Evolutionary conservation across 2,888 invertebrate species (phyloP), one percentile per base, ranked within the genome.

Genomic region (Allolobophora icterica): DNA sequence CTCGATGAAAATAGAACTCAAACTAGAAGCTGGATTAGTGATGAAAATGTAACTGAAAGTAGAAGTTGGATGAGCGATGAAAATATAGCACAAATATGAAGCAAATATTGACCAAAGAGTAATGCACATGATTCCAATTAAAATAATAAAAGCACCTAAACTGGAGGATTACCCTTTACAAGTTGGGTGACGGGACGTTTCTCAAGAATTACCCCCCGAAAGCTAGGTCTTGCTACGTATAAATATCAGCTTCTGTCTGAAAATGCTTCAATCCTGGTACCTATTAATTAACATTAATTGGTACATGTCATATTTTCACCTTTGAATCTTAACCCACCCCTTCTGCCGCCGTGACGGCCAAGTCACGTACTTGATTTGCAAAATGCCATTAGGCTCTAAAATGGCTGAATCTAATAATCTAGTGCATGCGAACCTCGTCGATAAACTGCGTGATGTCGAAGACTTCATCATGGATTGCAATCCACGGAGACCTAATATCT

Each of bases 391-490:
- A n/a, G 71, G 71, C 71, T 30, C n/a, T n/a, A 71, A n/a, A 71
- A 30, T 11, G 71, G 71, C n/a, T 71, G n/a, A 71, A 71, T 30
- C 71, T 71, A 71, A 30, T 30, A 71, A 71, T 71, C 71, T 71
- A 71, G 71, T 17, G n/a, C 71, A 71, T 71, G 71, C n/a, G 11
- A 93, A 95, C 95, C 94, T 95, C 95, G 92, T 95, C 94, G 83
- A 94, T 91, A 93, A 95, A 95, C 91, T 95, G 94, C 42, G 95
- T 94, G 84, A 98, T 96, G 95, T 98, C 97, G 95, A 97, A 98
- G 2, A 97, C 97, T 93, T 96, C 96, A 94, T 97, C 97, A 95
- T 97, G 97, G 93, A 98, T 97, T 92, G 97, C 96, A 92, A 97
- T 95, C 96, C 97, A 96, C 17, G 97, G 96, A n/a, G 95, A 94